phyloP scores from a whole-genome alignment of 2,113 vertebrate species.

The Ptyas mucosa region DNA sequence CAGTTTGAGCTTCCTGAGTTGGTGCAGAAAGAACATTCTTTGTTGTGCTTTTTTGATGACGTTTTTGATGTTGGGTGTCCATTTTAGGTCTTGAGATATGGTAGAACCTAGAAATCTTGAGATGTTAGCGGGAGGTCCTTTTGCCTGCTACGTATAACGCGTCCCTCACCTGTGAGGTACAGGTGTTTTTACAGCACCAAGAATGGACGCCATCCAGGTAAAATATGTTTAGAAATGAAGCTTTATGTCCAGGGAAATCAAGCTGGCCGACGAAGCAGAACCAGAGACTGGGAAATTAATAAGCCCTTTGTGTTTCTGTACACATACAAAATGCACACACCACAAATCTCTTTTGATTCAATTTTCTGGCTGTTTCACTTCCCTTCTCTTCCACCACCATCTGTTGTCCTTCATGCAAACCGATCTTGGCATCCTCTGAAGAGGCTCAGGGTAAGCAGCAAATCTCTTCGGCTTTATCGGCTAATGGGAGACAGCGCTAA shows the following conservation, averaged over 20 bases:
- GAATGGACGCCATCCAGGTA: neutral
- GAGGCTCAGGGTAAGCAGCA: slow-evolving; percentile 5
- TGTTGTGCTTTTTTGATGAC: too few species aligned
- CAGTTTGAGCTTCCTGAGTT: too few species aligned
- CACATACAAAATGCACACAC: neutral
- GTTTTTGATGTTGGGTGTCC: too few species aligned
- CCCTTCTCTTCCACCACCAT: neutral
- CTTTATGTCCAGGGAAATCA: neutral
- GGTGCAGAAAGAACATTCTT: too few species aligned
- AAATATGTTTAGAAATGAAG: neutral
- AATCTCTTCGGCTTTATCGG: neutral
- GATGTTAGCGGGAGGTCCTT: neutral
- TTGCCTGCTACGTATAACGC: too few species aligned
- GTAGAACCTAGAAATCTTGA: neutral
- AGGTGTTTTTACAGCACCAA: neutral
- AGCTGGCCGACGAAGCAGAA: neutral
- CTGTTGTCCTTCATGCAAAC: slow-evolving; percentile 13
- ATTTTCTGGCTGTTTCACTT: neutral
- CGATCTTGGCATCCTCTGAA: neutral
- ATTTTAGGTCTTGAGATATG: too few species aligned
- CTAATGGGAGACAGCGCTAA: neutral
- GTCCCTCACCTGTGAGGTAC: neutral
- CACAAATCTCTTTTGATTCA: neutral
- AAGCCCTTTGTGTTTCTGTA: neutral
- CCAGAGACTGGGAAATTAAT: neutral